Evolutionary conservation across 2,113 vertebrate species (phyloP), one percentile per base, ranked within the genome.

Genomic region (Garra rufa): DNA sequence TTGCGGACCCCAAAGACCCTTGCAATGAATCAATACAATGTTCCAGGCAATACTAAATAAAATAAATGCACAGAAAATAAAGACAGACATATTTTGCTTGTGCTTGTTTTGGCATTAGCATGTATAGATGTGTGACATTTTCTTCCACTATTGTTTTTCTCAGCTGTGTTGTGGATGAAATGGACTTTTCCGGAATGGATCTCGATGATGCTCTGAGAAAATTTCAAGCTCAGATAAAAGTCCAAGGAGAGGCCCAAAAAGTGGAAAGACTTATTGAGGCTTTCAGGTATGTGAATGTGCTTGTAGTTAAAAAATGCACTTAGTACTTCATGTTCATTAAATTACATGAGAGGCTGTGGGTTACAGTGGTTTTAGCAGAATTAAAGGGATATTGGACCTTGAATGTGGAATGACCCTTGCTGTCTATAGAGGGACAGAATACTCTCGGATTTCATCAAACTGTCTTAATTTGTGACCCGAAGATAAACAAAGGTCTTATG

Each of bases 111-210:
- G 30, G 65, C 17, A 9, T 69, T 8, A 38, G 17, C 19, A 69
- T 34, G 28, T 46, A 13, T 74, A 48, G 24, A 28, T 5, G 26
- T 74, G 15, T 52, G 34, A 46, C 5, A n/a, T 69, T 55, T 17
- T 26, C 28, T 24, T 34, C 19, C 28, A 24, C 79, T 73, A 4
- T 65, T 55, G 48, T 69, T 63, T 59, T 57, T 86, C 50, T 71
- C 26, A 99, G 97, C 89, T 99, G 97, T 69, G 97, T 99, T 78
- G 96, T 98, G 78, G 97, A 99, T 43, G 97, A 98, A 93, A 99
- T 99, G 97, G 97, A 99, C 61, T 98, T 99, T 89, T 98, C 97
- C 0, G 96, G 95, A 85, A 99, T 99, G 97, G 97, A 99, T 89
- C 90, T 99, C 79, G 97, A 99, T 5, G 97, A 98, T 0, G 97